Percentiles rank a stretch among this genome's conserved stretches.
Evolutionary conservation across 2,113 vertebrate species (phyloP).

Genomic region (Petrocephalus zakoni): DNA sequence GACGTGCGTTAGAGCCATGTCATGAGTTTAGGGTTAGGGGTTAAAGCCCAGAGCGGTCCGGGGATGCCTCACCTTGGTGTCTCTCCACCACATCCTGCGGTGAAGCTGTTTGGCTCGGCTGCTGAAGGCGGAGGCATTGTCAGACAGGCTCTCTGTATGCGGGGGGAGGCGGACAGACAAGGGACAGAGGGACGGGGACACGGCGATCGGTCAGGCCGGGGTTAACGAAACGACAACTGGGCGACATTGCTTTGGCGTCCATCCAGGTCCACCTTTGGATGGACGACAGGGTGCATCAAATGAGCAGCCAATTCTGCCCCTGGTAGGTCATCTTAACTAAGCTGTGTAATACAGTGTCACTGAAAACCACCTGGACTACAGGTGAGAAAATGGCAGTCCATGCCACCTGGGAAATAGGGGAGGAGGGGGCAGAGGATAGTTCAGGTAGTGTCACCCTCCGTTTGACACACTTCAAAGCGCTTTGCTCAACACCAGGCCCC

Average conservation of each 20-base stretch:
- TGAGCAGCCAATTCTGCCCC: neutral
- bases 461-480: neutral
- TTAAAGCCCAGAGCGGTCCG: neutral
- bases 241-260: neutral
- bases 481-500: neutral
- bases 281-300: neutral
- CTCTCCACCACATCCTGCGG: slow-evolving; percentile 96
- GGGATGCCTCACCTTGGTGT: slow-evolving; percentile 75
- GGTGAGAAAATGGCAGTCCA: neutral
- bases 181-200: neutral
- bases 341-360: neutral
- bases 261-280: neutral
- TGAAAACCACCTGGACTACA: neutral
- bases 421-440: neutral
- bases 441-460: neutral
- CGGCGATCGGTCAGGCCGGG: neutral
- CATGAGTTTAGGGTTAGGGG: neutral
- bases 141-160: slow-evolving; percentile 84
- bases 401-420: neutral
- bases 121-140: slow-evolving; percentile 95
- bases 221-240: too few relatives aligned
- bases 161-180: slow-evolving; percentile 34
- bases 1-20: neutral
- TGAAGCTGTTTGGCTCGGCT: slow-evolving; percentile 96
- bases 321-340: neutral